Base-by-base conservation (phyloP, 2,888 invertebrate genomes). In the Idaea aversata region DNA sequence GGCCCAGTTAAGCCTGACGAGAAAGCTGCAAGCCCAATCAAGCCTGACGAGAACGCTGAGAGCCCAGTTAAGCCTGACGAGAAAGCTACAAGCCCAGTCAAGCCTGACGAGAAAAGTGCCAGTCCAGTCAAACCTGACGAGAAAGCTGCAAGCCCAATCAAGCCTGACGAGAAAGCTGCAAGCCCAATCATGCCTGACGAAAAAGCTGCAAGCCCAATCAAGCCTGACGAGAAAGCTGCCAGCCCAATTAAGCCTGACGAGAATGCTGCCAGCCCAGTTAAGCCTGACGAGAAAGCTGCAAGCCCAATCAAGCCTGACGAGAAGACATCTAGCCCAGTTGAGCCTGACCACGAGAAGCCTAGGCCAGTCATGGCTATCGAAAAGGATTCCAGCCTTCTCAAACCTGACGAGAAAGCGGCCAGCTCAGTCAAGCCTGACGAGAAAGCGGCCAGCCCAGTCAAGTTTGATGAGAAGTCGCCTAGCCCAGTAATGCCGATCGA, bases 141-240 rank as follows among this genome's bases (percentile, higher is more conserved):
- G 10, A 69, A 65, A 15, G 64, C 4, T 35, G 62, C 70, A 1
- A 70, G 65, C 15, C 66, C 72, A 0, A 59, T 66, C 0, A 34
- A 67, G 25, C 59, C 61, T 6, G 68, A 67, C 1, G 69, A 72
- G 4, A 36, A n/a, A 47, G 62, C 63, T 5, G 57, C 65, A 0
- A 75, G 71, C 61, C 70, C 68, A 0, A 59, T 62, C 2, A 66
- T 70, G 34, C 63, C 66, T 5, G 62, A 61, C 0, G 69, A 66
- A 0, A 72, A 69, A 59, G 61, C 16, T 0, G 62, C 66, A 0
- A 72, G 70, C 34, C 67, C 68, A 5, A 62, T 36, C 5, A 63
- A 62, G 0, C 63, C 15, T 10, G 67, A 59, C 36, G 65, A 66
- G 7, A 65, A 62, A 57, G 15, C 15, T 5, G 35, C 60, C 4